Evolutionary conservation across 2,797 vertebrate species (phyloP), one percentile per base, ranked within the genome.

Genomic region (Halcyon badia): DNA sequence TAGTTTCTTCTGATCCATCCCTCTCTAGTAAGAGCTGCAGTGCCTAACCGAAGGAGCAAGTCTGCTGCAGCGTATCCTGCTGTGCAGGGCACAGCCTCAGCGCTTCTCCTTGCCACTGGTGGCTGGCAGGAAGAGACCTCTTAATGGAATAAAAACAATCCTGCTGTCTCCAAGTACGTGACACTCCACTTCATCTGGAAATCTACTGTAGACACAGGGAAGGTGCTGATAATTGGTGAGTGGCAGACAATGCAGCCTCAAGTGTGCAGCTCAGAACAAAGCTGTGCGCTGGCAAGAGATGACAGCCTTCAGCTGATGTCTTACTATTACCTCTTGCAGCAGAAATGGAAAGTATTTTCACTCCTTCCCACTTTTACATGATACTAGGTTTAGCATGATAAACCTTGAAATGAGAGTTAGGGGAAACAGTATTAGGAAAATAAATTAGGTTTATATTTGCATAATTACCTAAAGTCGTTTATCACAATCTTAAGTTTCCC

Each of bases 301-400:
- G 60, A 93, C 93, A 90, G 49, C 20, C 72, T 58, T 61, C 71
- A 87, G 71, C 61, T 83, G 70, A 84, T 68, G 42, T 48, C 92
- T 92, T 76, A 72, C 83, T 87, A 87, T 33, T 42, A 77, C 68
- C 31, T 79, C 84, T 71, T 89, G 33, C 78, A 77, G 56, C 44
- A 87, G 39, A 77, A 89, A 89, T 20, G 39, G 5, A 30, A 91
- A 82, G 37, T n/a, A 42, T 87, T 89, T 87, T 85, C 46, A 46
- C 76, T 85, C 66, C 24, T 92, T 78, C 52, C 49, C 72, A 65
- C 60, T 61, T 92, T 28, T 33, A 52, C 28, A 39, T 33, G 41
- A 70, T 58, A 85, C 22, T 20, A 84, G 14, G 25, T 87, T 85
- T 70, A 68, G 31, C 56, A 28, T 18, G 16, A 33, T 51, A 83